phyloP scores from a whole-genome alignment of 2,888 invertebrate genomes.

The Andrena praecox region DNA sequence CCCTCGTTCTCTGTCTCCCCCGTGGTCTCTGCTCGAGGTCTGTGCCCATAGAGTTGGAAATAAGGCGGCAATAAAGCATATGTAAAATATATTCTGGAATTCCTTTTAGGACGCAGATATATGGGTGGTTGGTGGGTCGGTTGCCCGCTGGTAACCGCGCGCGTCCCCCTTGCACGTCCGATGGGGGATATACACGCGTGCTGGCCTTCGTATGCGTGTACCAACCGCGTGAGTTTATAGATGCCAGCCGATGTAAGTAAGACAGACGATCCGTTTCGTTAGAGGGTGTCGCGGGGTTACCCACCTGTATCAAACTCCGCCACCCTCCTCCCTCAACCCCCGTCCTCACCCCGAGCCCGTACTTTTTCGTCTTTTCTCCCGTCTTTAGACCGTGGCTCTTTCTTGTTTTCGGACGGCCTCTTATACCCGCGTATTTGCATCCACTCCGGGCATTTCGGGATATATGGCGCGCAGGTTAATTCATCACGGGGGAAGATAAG shows the following conservation, averaged over 20 bases:
- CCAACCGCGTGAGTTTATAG: slow-evolving; percentile 72
- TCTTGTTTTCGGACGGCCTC: slow-evolving; percentile 39
- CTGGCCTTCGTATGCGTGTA: slow-evolving; percentile 64
- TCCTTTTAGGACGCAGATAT: slow-evolving; percentile 85
- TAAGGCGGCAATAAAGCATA: slow-evolving; percentile 85
- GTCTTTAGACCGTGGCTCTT: slow-evolving; percentile 39
- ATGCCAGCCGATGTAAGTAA: slow-evolving; percentile 76
- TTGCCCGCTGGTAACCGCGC: slow-evolving; percentile 73
- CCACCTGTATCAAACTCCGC: slow-evolving; percentile 76
- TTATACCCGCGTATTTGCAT: slow-evolving; percentile 44
- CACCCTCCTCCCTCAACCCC: slow-evolving; percentile 52
- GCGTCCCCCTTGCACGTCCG: slow-evolving; percentile 68
- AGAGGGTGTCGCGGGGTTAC: slow-evolving; percentile 75
- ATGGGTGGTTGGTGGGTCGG: slow-evolving; percentile 80
- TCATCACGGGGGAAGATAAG: background rate
- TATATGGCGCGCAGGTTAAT: slow-evolving; percentile 26
- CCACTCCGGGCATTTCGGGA: slow-evolving; percentile 8
- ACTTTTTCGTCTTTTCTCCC: slow-evolving; percentile 47
- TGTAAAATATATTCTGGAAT: slow-evolving; percentile 85
- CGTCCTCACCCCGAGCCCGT: background rate
- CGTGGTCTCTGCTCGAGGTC: slow-evolving; percentile 58
- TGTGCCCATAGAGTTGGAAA: slow-evolving; percentile 80
- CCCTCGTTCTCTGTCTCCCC: slow-evolving; percentile 26
- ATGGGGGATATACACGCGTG: slow-evolving; percentile 68
- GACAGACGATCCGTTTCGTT: slow-evolving; percentile 80